Percentiles rank a stretch among this genome's conserved stretches.
Evolutionary conservation across 2,797 vertebrate species (phyloP).

Genomic region (Anguilla pacifica): DNA sequence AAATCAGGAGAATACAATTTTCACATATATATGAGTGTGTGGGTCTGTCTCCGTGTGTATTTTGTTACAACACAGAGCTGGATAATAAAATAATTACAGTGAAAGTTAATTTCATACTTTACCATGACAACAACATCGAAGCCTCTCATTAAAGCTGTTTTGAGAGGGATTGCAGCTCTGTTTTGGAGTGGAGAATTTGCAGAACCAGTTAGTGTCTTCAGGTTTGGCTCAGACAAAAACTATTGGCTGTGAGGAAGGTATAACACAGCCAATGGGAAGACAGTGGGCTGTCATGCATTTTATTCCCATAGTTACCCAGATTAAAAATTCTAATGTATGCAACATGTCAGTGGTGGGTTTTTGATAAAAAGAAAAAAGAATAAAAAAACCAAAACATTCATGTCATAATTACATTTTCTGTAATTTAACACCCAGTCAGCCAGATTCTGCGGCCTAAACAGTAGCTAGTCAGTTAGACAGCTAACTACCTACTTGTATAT

Average conservation of each 20-base stretch:
- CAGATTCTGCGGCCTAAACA: neutral
- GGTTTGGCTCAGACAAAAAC: conserved; percentile 35
- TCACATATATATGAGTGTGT: neutral
- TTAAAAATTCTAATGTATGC: conserved; percentile 36
- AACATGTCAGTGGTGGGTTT: neutral
- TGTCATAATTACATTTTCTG: neutral
- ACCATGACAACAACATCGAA: conserved; percentile 36
- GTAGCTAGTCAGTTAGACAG: neutral
- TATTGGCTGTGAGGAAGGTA: conserved; percentile 57
- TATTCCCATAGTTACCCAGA: conserved; percentile 65
- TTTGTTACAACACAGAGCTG: neutral
- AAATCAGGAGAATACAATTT: too few relatives aligned
- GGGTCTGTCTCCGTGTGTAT: neutral
- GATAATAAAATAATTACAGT: conserved; percentile 10
- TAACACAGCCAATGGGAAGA: conserved; percentile 50
- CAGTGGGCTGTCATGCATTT: conserved; percentile 47
- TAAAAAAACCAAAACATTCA: neutral
- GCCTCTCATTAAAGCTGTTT: conserved; percentile 12
- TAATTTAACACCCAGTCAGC: neutral
- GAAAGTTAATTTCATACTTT: conserved; percentile 26
- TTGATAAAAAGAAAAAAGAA: neutral
- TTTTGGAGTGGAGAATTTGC: conserved; percentile 10
- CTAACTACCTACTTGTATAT: neutral
- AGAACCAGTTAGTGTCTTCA: neutral
- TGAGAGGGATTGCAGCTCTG: neutral